Base-by-base conservation (phyloP, 2,888 invertebrate species). In the Laspeyria flexula region DNA sequence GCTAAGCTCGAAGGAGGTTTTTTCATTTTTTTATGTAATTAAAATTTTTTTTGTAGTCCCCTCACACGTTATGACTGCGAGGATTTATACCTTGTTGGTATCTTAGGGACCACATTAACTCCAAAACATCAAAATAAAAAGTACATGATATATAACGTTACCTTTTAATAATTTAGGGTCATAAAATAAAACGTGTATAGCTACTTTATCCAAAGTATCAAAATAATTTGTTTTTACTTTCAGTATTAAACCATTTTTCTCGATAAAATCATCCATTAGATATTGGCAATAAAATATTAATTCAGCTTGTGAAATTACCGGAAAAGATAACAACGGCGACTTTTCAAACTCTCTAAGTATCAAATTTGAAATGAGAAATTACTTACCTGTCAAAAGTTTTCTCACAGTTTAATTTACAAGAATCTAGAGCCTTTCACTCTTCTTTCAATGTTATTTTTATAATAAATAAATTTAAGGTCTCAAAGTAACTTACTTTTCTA, bases 401-500 rank as follows among this genome's bases (percentile, higher is more conserved):
- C 53, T 55, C 46, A 57, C 52, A 52, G 46, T 52, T 55, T 43
- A 59, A 62, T 59, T 65, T 55, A 55, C 38, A 55, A 59, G 53
- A 25, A 27, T 16, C 27, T 37, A 6, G 40, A 49, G 53, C 15
- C 44, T 31, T 68, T 51, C 48, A 43, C 49, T 50, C 35, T 49
- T 35, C 37, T 52, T 33, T 46, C 30, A 43, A 38, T 48, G 10
- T 47, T 40, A 38, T 50, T 34, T 38, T 41, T 48, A 37, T 30
- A 10, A 38, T 34, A 33, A 15, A 43, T 38, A 43, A 18, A 27
- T 12, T 38, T 13, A 27, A 7, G 38, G 15, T 15, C 42, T 37
- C 23, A 13, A 29, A 50, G 15, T 1, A 23, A 60, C 81, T 81
- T 71, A 88, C 90, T 78, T 85, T 83, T 63, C 78, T 83, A 21